Conservation (phyloP, 2,113 vertebrate genomes). For the Fulmarus glacialis region DNA sequence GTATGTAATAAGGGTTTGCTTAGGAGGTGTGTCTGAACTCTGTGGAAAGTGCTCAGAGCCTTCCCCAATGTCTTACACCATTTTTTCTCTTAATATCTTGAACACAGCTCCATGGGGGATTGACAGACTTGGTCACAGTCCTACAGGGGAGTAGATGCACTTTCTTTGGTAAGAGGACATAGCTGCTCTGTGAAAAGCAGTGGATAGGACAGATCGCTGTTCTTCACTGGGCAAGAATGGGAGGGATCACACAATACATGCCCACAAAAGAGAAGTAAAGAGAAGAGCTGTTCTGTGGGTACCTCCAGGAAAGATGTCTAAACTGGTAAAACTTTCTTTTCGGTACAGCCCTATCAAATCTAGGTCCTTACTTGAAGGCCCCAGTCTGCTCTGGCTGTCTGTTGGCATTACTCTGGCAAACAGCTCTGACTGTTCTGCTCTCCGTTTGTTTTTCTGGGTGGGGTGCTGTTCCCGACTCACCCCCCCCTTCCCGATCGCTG, state of each 20-base stretch:
- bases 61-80: neutral
- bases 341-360: neutral
- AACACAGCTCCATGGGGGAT: neutral
- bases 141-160: neutral
- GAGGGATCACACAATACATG: neutral
- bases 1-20: neutral
- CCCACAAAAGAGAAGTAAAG: neutral
- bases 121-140: neutral
- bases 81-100: neutral
- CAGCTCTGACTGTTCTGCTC: neutral
- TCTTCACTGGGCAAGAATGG: neutral
- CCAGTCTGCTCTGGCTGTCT: neutral
- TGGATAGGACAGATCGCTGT: neutral
- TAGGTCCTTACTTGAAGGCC: neutral
- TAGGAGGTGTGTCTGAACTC: neutral
- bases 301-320: neutral
- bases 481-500: rapidly evolving
- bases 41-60: neutral
- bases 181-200: neutral
- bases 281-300: neutral
- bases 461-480: neutral
- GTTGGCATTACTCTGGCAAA: neutral
- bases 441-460: neutral
- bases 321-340: neutral
- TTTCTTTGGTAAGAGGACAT: neutral